A percentile compares a stretch with the other conserved stretches of the same genome.
phyloP scores from a whole-genome alignment of 2,888 invertebrate species.

The Spilarctia lutea region DNA sequence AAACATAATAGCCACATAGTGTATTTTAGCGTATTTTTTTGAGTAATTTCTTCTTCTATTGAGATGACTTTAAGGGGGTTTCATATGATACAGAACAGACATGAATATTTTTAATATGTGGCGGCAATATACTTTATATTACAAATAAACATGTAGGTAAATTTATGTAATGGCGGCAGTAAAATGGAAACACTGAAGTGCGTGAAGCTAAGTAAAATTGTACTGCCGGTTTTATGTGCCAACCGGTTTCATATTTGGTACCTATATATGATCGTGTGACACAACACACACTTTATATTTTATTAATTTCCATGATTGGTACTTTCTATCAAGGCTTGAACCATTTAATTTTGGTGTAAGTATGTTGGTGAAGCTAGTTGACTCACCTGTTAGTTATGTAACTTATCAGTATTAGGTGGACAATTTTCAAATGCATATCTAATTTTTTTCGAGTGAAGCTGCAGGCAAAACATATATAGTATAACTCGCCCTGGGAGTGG shows the following conservation, averaged over 20 bases:
- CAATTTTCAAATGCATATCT: too few relatives aligned
- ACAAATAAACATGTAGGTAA: slow-evolving; percentile 85
- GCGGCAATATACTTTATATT: slow-evolving; percentile 80
- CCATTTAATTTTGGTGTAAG: background rate
- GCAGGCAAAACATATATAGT: background rate
- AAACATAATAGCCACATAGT: background rate
- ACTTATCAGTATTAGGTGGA: too few relatives aligned
- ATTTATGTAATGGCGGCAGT: slow-evolving; percentile 82
- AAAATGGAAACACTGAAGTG: slow-evolving; percentile 67
- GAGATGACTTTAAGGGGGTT: slow-evolving; percentile 4
- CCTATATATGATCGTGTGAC: slow-evolving; percentile 9
- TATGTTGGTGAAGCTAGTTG: background rate
- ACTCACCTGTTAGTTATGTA: background rate
- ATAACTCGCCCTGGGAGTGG: background rate
- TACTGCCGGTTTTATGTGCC: slow-evolving; percentile 29
- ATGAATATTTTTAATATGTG: slow-evolving; percentile 61
- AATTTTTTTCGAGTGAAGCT: background rate
- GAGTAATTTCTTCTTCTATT: background rate
- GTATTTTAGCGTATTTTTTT: background rate
- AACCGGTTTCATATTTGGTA: slow-evolving; percentile 3
- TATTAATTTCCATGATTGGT: background rate
- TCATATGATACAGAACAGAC: slow-evolving; percentile 45
- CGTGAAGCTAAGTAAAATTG: slow-evolving; percentile 50
- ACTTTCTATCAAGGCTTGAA: background rate
- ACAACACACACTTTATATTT: slow-evolving; percentile 3